A percentile compares a stretch with the other conserved stretches of the same genome.
Conservation (phyloP, 35 echinoderm and acorn worm species). For the Apostichopus japonicus region DNA sequence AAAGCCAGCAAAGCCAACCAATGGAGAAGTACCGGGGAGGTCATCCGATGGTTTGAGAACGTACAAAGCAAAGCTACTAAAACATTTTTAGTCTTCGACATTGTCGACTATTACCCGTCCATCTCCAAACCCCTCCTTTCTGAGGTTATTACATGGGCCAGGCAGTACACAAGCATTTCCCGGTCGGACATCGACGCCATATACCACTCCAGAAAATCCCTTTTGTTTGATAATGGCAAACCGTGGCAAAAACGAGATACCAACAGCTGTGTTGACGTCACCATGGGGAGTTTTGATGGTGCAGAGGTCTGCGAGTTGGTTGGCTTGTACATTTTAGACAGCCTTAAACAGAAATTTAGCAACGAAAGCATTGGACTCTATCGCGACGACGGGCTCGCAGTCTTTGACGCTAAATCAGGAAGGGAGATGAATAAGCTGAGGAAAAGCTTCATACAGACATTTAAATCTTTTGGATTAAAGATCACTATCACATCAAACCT, state of each 20-base stretch:
- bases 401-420: not conserved
- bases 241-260: not conserved
- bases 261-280: not conserved
- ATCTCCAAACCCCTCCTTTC: constrained; percentile 24
- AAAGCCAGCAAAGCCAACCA: constrained; percentile 17
- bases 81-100: constrained; percentile 16
- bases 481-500: not conserved
- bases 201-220: constrained; percentile 2
- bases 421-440: not conserved
- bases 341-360: not conserved
- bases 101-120: constrained; percentile 30
- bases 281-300: not conserved
- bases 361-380: not conserved
- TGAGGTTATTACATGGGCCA: not conserved
- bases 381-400: constrained; percentile 36
- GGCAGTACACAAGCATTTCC: not conserved
- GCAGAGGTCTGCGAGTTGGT: not conserved
- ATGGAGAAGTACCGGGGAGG: not conserved
- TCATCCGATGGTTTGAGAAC: constrained; percentile 35
- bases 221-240: constrained; percentile 16
- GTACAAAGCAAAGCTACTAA: constrained; percentile 3
- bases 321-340: not conserved
- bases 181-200: constrained; percentile 12
- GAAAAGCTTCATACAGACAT: not conserved
- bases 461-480: not conserved